Conservation (phyloP, 2,113 vertebrate species). For the Telmatochromis sp. region DNA sequence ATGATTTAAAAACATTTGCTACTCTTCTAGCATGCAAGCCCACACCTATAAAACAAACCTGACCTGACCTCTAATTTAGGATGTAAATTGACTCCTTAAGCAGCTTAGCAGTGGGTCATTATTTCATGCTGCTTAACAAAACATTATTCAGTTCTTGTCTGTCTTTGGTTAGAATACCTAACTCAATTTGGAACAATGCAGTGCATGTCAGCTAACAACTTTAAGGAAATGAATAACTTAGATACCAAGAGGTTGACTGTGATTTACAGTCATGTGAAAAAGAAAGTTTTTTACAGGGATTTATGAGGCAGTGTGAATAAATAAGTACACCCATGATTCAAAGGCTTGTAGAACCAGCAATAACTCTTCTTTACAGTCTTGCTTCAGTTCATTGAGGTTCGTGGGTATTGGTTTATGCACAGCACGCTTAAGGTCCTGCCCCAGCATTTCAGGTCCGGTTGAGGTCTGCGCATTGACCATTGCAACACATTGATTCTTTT, state of each 20-base stretch:
- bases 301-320: neutral
- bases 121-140: neutral
- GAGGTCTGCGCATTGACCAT: neutral
- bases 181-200: neutral
- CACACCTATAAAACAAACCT: neutral
- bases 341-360: neutral
- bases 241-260: neutral
- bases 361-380: neutral
- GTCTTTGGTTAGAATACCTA: neutral
- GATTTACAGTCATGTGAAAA: neutral
- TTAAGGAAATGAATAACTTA: neutral
- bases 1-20: neutral
- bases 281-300: neutral
- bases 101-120: neutral
- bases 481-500: neutral
- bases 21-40: neutral
- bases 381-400: neutral
- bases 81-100: neutral
- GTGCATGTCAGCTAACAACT: neutral
- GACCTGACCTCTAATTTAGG: neutral
- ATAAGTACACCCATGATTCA: neutral
- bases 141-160: neutral
- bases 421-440: neutral
- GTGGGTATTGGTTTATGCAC: neutral
- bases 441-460: neutral